phyloP scores from a whole-genome alignment of 2,888 invertebrate genomes.

The Chloroclysta siterata region DNA sequence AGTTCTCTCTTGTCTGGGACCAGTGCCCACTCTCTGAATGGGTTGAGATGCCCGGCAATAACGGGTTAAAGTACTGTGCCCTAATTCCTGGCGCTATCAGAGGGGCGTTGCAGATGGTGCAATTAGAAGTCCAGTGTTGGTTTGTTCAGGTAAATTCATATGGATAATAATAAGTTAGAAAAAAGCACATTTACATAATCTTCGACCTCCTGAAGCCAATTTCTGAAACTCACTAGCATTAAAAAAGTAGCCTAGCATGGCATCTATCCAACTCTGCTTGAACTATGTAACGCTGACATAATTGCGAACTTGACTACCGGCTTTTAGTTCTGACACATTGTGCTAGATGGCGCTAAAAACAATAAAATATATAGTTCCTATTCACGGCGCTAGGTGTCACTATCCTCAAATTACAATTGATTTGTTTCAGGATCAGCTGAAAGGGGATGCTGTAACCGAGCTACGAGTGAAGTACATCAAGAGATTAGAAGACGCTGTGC shows the following conservation, averaged over 20 bases:
- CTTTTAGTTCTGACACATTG: background rate
- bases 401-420: background rate
- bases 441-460: slow-evolving; percentile 97
- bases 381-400: slow-evolving; percentile 14
- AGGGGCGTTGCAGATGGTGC: slow-evolving; percentile 99
- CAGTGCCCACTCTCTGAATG: slow-evolving; percentile 98
- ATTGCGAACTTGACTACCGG: background rate
- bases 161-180: background rate
- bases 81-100: slow-evolving; percentile 95
- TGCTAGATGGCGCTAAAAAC: background rate
- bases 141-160: slow-evolving; percentile 88
- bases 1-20: slow-evolving; percentile 98
- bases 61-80: slow-evolving; percentile 95
- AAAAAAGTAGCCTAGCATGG: too few species aligned
- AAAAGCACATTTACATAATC: too few species aligned
- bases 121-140: slow-evolving; percentile 97
- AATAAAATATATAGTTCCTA: background rate
- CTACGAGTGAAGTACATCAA: slow-evolving; percentile 97
- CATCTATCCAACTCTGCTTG: background rate
- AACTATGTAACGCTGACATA: background rate
- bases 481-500: slow-evolving; percentile 98
- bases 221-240: too few species aligned
- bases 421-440: slow-evolving; percentile 92
- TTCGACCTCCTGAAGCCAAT: too few species aligned
- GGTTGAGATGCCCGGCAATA: slow-evolving; percentile 95